A percentile compares a stretch with the other conserved stretches of the same genome.
Conservation (phyloP, 2,888 invertebrate species). For the Rhyacophila evoluta region DNA sequence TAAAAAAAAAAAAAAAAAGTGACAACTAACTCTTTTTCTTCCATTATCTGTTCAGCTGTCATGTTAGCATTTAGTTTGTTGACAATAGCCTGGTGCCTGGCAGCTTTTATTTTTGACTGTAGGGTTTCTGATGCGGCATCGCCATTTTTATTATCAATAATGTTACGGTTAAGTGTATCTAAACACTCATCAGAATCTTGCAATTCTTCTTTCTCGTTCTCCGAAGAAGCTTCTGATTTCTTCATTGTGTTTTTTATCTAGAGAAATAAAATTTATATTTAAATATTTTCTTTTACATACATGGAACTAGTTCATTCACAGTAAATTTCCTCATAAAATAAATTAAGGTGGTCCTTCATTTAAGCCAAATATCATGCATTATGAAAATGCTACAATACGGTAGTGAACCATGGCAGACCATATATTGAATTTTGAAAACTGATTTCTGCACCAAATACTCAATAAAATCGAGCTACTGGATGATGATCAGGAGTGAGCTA, state of each 20-base stretch:
- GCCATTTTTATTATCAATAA: not conserved
- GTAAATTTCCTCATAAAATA: too few species aligned
- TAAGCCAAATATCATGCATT: too few species aligned
- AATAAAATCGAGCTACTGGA: too few species aligned
- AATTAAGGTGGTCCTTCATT: too few species aligned
- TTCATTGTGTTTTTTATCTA: not conserved
- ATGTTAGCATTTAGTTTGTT: slow-evolving; percentile 56
- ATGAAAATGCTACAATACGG: too few species aligned
- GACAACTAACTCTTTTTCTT: slow-evolving; percentile 57
- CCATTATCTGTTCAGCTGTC: slow-evolving; percentile 57
- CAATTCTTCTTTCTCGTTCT: not conserved
- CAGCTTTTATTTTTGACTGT: slow-evolving; percentile 48
- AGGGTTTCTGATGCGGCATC: slow-evolving; percentile 33
- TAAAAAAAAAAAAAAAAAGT: not conserved
- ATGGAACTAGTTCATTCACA: too few species aligned
- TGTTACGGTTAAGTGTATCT: not conserved
- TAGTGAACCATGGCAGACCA: too few species aligned
- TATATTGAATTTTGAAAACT: too few species aligned
- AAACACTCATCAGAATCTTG: not conserved
- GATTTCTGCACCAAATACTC: too few species aligned
- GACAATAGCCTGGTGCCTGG: slow-evolving; percentile 50
- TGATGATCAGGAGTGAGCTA: too few species aligned
- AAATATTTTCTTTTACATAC: too few species aligned
- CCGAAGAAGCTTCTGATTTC: not conserved
- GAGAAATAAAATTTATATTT: not conserved